phyloP scores from a whole-genome alignment of 2,113 vertebrate genomes.

The Ophthalmolycus amberensis region DNA sequence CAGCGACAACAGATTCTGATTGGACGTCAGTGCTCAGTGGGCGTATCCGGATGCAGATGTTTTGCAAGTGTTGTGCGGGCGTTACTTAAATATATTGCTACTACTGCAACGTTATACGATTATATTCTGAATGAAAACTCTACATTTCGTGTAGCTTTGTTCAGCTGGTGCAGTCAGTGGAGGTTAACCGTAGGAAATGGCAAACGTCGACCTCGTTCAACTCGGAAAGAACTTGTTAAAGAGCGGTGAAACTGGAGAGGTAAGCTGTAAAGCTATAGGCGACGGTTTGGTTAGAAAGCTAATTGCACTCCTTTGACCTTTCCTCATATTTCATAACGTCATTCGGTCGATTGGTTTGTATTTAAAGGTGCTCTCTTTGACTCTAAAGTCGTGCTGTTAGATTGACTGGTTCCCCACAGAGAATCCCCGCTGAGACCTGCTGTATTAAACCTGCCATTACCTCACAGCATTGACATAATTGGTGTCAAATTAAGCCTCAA shows the following conservation, averaged over 20 bases:
- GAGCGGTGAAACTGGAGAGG: slow-evolving; percentile 81
- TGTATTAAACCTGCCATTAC: slow-evolving; percentile 19
- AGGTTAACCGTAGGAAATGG: slow-evolving; percentile 63
- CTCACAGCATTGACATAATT: background rate
- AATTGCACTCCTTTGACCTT: background rate
- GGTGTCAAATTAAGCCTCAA: slow-evolving; percentile 29
- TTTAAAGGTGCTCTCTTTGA: background rate
- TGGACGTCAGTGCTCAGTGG: slow-evolving; percentile 39
- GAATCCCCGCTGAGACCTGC: slow-evolving; percentile 1
- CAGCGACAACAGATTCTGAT: slow-evolving; percentile 6
- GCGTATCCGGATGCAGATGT: slow-evolving; percentile 58
- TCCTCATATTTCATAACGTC: background rate
- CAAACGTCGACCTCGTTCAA: slow-evolving; percentile 75
- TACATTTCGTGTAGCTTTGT: accelerated
- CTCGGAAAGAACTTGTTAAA: slow-evolving; percentile 83
- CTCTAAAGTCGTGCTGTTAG: background rate
- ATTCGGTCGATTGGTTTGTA: no score
- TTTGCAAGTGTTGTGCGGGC: slow-evolving; percentile 53
- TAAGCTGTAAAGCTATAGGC: slow-evolving; percentile 43
- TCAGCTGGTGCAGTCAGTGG: background rate
- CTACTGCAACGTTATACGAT: background rate
- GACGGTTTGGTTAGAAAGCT: background rate
- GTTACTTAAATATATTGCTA: background rate
- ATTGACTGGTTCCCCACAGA: background rate
- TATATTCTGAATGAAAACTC: background rate